A percentile compares a stretch with the other conserved stretches of the same genome.
These are phyloP conservation scores for Schizopygopsis malacanthus DNA, from an alignment of 2,797 vertebrate species.

Conservation along the genomic window DNA sequence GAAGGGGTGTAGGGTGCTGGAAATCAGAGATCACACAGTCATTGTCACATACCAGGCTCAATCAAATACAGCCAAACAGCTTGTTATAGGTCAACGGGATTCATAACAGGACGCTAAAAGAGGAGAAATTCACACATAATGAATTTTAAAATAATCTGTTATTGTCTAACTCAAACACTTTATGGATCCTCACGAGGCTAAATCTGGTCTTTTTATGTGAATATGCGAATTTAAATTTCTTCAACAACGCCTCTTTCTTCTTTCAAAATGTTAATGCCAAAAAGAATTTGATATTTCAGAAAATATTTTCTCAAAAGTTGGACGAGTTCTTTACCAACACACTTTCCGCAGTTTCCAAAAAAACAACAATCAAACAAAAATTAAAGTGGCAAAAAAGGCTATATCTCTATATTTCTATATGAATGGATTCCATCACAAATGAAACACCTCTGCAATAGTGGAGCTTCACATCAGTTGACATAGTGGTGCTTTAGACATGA, in stretches of 20 bases:
- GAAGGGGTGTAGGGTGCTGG: slow-evolving; percentile 82
- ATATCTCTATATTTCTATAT: background rate
- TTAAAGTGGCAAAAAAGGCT: background rate
- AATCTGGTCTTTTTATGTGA: background rate
- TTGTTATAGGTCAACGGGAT: background rate
- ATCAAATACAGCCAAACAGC: slow-evolving; percentile 1
- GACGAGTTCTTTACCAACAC: background rate
- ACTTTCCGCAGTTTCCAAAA: background rate
- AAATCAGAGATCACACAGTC: slow-evolving; percentile 75
- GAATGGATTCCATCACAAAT: background rate
- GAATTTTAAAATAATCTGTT: background rate
- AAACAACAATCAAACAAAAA: background rate
- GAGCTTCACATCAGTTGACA: background rate
- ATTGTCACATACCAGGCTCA: slow-evolving; percentile 38
- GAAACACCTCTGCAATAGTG: background rate
- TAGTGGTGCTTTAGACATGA: too few species aligned
- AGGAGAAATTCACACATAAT: background rate
- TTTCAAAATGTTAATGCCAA: background rate
- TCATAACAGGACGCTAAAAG: background rate
- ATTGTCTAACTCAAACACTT: background rate
- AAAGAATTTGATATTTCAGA: background rate
- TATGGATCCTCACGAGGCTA: background rate
- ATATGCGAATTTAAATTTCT: background rate
- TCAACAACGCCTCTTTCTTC: background rate
- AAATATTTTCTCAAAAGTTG: background rate